These are phyloP conservation scores for Lithobates pipiens DNA, from an alignment of 2,797 vertebrate genomes.

Conservation along the genomic window DNA sequence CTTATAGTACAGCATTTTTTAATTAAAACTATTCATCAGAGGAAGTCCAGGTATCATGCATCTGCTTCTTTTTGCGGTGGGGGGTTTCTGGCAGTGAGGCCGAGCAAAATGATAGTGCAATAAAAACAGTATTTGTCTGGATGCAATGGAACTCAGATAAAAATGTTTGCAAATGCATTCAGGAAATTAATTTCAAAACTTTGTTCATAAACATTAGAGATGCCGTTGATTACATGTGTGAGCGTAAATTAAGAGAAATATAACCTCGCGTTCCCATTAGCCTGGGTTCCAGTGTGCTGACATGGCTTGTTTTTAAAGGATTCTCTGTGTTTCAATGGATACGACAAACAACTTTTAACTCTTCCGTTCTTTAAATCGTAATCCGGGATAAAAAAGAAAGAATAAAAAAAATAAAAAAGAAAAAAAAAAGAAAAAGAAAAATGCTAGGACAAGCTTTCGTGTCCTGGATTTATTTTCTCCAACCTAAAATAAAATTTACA, in stretches of 20 bases:
- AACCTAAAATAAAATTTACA: too few species aligned
- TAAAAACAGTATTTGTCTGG: constrained; percentile 61
- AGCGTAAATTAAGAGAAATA: constrained; percentile 52
- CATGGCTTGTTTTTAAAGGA: background rate
- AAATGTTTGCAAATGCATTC: constrained; percentile 60
- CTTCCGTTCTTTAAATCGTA: background rate
- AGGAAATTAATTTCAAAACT: constrained; percentile 62
- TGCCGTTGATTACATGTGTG: constrained; percentile 62
- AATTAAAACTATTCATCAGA: constrained; percentile 88
- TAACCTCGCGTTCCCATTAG: constrained; percentile 17
- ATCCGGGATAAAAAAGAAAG: background rate
- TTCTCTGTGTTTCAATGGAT: background rate
- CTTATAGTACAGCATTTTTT: constrained; percentile 85
- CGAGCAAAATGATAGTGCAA: constrained; percentile 78
- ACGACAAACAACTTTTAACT: background rate
- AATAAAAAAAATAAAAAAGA: background rate
- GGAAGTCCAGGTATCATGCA: constrained; percentile 79
- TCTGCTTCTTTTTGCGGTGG: constrained; percentile 80
- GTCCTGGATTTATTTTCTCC: too few species aligned
- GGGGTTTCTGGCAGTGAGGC: constrained; percentile 77
- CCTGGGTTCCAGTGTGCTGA: constrained; percentile 27
- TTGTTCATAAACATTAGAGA: constrained; percentile 60
- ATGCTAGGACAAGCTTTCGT: too few species aligned
- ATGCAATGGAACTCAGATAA: constrained; percentile 59
- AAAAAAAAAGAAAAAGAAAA: background rate